Conservation (phyloP, 2,113 vertebrate species). For the Guaruba guarouba region DNA sequence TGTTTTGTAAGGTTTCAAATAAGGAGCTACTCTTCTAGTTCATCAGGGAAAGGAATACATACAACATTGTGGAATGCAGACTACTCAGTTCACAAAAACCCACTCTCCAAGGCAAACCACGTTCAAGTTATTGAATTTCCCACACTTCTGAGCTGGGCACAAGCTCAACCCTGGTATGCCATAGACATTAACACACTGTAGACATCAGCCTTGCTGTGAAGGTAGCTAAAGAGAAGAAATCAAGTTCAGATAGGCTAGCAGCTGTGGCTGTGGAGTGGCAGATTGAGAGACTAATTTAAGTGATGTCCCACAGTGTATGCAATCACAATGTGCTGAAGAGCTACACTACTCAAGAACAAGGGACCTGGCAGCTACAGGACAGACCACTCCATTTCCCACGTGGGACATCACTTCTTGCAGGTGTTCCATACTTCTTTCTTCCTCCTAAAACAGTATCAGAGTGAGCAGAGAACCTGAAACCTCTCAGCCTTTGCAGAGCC, state of each 20-base stretch:
- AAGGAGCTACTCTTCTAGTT: neutral
- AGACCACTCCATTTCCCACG: neutral
- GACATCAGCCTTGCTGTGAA: neutral
- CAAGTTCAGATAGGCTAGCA: neutral
- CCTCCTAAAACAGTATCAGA: neutral
- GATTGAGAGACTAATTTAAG: neutral
- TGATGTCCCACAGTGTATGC: neutral
- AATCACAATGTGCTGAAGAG: neutral
- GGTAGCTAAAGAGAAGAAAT: neutral
- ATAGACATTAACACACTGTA: neutral
- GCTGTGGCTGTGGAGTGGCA: neutral
- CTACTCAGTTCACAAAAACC: neutral
- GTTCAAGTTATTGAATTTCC: neutral
- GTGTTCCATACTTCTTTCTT: neutral
- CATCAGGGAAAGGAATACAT: neutral
- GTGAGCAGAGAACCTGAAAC: neutral
- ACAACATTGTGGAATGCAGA: neutral
- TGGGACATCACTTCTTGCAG: neutral
- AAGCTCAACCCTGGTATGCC: neutral
- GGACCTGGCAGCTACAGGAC: neutral
- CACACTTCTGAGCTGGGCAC: neutral
- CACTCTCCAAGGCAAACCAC: neutral
- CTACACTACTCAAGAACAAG: neutral
- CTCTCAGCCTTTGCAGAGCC: neutral
- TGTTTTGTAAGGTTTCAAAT: neutral